These are phyloP conservation scores for Pemphredon lugubris DNA, from an alignment of 2,888 invertebrate genomes.

Conservation along the genomic window DNA sequence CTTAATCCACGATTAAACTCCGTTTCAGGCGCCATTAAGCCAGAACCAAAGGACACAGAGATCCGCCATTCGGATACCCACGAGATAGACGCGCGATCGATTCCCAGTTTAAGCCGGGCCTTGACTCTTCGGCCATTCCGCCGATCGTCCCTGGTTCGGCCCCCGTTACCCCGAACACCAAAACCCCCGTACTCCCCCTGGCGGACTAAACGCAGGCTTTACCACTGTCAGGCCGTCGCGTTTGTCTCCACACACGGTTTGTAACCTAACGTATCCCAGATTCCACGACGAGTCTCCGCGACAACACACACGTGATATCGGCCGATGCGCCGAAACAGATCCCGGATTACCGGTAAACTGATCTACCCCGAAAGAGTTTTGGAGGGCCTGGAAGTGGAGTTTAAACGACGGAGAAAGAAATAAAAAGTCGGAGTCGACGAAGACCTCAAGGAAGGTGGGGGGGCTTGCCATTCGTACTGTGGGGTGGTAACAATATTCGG, in stretches of 20 bases:
- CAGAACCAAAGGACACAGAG: conserved; percentile 74
- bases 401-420: no score
- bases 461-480: no score
- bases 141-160: conserved; percentile 51
- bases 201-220: conserved; percentile 67
- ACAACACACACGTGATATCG: conserved; percentile 24
- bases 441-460: no score
- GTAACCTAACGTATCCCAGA: conserved; percentile 35
- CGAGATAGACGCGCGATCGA: conserved; percentile 74
- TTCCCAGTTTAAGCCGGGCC: conserved; percentile 73
- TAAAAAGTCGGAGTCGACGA: no score
- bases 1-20: conserved; percentile 78
- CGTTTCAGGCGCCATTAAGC: conserved; percentile 78
- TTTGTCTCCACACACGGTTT: conserved; percentile 25
- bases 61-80: conserved; percentile 68
- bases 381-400: conserved; percentile 3
- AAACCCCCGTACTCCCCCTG: conserved; percentile 5
- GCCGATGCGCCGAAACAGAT: conserved; percentile 17
- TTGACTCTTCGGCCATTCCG: conserved; percentile 71
- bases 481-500: no score
- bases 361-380: conserved; percentile 11
- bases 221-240: conserved; percentile 61
- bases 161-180: conserved; percentile 26
- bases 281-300: conserved; percentile 32
- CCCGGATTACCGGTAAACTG: conserved; percentile 43